These are phyloP conservation scores for Iselma pallidipennis DNA, from an alignment of 2,888 invertebrate species.

Conservation along the genomic window DNA sequence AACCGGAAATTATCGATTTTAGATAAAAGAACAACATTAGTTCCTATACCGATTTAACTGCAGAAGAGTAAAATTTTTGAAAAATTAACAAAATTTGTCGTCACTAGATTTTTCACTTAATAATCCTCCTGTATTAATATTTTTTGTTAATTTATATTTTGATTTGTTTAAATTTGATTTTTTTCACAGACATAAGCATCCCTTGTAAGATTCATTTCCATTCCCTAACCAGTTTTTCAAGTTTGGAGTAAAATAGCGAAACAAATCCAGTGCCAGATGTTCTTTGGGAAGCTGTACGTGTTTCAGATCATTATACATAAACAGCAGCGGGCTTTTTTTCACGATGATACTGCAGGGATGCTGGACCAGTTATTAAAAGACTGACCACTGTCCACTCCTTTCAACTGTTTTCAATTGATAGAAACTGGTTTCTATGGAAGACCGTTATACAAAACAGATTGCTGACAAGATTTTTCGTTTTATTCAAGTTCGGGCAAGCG, in stretches of 20 bases:
- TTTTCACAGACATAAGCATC: background rate
- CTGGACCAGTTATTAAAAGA: conserved; percentile 49
- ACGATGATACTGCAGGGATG: conserved; percentile 32
- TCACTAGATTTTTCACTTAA: too few relatives aligned
- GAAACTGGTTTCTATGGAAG: conserved; percentile 38
- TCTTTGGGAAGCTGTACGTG: conserved; percentile 45
- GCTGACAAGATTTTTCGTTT: background rate
- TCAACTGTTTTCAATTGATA: conserved; percentile 4
- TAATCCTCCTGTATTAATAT: too few relatives aligned
- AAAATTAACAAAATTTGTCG: too few relatives aligned
- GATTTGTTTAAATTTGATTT: background rate
- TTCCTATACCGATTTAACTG: too few relatives aligned
- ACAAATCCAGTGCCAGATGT: conserved; percentile 47
- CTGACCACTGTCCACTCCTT: conserved; percentile 50
- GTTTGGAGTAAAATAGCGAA: conserved; percentile 28
- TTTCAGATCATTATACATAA: too few relatives aligned
- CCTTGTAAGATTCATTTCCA: background rate
- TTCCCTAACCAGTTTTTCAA: conserved; percentile 44
- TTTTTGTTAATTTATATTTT: background rate
- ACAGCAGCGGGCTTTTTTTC: too few relatives aligned
- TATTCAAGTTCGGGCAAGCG: background rate
- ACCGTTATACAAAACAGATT: conserved; percentile 29
- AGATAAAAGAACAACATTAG: too few relatives aligned
- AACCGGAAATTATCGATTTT: background rate
- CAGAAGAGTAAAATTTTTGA: too few relatives aligned